Conservation (phyloP, 1,140 invertebrate genomes). For the Wiebesia pumilae region DNA sequence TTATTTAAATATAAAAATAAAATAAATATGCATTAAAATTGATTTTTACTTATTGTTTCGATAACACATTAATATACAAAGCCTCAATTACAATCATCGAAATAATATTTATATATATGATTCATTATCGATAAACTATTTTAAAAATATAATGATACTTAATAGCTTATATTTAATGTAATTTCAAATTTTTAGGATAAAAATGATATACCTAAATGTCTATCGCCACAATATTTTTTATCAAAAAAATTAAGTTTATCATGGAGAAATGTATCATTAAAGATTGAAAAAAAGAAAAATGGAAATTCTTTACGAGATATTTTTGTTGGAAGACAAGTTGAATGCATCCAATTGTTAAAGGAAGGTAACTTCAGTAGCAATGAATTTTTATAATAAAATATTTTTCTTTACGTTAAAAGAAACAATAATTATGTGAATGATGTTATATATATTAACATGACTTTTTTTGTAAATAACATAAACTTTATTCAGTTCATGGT, state of each 20-base stretch:
- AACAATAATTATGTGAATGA: not conserved
- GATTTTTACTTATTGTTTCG: no score
- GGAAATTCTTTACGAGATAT: constrained; percentile 52
- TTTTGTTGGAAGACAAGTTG: constrained; percentile 38
- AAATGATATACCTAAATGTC: constrained; percentile 45
- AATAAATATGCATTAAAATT: no score
- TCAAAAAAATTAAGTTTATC: constrained; percentile 46
- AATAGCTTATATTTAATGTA: no score
- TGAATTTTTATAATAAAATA: no score
- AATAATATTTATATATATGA: no score
- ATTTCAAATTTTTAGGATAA: not conserved
- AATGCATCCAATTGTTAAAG: constrained; percentile 51
- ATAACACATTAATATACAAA: no score
- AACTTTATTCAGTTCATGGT: constrained; percentile 41
- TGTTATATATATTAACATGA: not conserved
- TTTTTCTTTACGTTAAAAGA: not conserved
- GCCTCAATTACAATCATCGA: no score
- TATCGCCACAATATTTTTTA: not conserved
- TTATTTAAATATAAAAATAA: no score
- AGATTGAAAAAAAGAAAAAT: constrained; percentile 51
- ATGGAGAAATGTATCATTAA: constrained; percentile 56
- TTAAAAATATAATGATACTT: no score
- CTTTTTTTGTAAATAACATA: not conserved
- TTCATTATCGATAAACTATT: no score
- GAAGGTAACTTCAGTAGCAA: constrained; percentile 30